Evolutionary conservation across 2,113 vertebrate species (phyloP), one percentile per base, ranked within the genome.

Genomic region (Stigmatopora nigra): DNA sequence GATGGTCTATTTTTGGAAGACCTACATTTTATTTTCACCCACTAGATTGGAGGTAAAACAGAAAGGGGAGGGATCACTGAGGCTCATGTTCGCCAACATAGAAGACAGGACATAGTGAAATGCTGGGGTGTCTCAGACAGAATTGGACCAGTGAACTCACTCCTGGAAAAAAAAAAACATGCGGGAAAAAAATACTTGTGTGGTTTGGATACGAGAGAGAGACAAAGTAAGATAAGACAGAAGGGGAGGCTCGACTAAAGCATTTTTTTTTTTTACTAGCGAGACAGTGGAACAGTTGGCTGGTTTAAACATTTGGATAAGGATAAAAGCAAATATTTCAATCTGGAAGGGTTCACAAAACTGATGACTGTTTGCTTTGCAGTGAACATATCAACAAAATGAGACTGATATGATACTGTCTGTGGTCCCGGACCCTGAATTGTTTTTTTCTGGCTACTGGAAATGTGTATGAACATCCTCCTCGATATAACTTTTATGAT

Each of bases 131-230:
- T 84, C 80, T 82, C 46, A 78, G 73, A 71, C 75, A 83, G 72
- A 86, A 82, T 72, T 87, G 82, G 85, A 82, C 82, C 82, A 81
- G 69, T 76, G 85, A 83, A 72, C 70, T 76, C 75, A 81, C 79
- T 68, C 77, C 74, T 79, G 72, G 67, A 84, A 76, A 72, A 82
- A 84, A 70, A 76, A 59, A 72, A 61, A 65, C 7, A 2, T 20
- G 41, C 20, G 45, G 35, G 7, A 61, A 71, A 67, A 84, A 67
- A 70, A 73, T 22, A 78, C 51, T 75, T 71, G 75, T 69, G 22
- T 75, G 78, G 81, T 81, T 79, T 84, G 82, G 64, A 86, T 81
- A 82, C 58, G 44, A 7, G 63, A 48, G 62, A 13, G 46, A 41
- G 61, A 58, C 65, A 75, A 44, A 64, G 68, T 60, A 62, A 81